phyloP scores from a whole-genome alignment of 2,888 invertebrate genomes.

The Saturnia pavonia region DNA sequence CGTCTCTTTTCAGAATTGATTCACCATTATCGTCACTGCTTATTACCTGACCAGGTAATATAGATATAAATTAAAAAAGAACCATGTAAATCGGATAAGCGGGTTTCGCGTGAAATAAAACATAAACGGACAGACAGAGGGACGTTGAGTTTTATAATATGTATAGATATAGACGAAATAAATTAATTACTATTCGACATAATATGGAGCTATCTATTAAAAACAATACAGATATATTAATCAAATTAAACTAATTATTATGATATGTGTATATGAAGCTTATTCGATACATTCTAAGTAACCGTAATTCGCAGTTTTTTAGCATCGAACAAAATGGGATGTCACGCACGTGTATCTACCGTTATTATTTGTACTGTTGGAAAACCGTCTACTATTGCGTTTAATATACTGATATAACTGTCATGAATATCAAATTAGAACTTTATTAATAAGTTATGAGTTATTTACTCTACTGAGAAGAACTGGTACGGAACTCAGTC shows the following conservation, averaged over 20 bases:
- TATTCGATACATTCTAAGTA: neutral
- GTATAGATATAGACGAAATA: no score
- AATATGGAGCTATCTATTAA: no score
- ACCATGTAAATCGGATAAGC: no score
- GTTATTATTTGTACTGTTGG: neutral
- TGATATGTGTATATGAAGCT: neutral
- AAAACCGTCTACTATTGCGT: neutral
- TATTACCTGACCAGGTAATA: no score
- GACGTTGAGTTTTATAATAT: no score
- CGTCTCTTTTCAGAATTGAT: no score
- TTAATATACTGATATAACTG: neutral
- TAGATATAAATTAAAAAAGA: no score
- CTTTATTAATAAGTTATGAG: neutral
- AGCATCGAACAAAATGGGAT: neutral
- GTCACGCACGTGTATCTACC: slow-evolving; percentile 6
- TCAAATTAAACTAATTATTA: neutral
- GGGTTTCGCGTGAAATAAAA: no score
- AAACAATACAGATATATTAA: neutral
- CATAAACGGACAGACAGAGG: no score
- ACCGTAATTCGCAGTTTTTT: neutral
- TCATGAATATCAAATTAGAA: neutral
- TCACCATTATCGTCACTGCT: no score
- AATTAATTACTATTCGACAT: no score
- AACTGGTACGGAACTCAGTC: neutral
- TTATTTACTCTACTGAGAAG: neutral